Percentiles rank a stretch among this genome's conserved stretches.
Evolutionary conservation across 2,888 invertebrate genomes (phyloP).

Genomic region (Coenonympha glycerion): DNA sequence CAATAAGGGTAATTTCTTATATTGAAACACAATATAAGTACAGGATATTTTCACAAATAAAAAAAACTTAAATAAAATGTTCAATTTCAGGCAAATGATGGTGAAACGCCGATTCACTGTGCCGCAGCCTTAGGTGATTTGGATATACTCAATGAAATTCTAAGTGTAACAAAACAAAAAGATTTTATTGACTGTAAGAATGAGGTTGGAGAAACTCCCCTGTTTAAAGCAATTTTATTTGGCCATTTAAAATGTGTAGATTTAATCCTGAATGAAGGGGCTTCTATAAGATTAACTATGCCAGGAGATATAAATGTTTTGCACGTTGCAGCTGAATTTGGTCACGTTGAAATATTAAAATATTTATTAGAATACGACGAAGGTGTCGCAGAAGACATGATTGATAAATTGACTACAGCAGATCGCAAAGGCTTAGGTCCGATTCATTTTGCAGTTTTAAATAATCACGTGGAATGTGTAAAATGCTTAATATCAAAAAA

Average conservation of each 20-base stretch:
- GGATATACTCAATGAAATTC: conserved; percentile 68
- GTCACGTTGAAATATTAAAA: conserved; percentile 71
- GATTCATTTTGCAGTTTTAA: conserved; percentile 73
- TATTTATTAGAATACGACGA: conserved; percentile 65
- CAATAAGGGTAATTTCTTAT: conserved; percentile 50
- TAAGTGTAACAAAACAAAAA: conserved; percentile 64
- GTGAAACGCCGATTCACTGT: conserved; percentile 73
- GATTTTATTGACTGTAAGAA: conserved; percentile 67
- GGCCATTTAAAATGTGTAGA: conserved; percentile 61
- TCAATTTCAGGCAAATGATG: conserved; percentile 57
- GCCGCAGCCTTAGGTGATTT: conserved; percentile 69
- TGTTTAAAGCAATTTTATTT: conserved; percentile 62
- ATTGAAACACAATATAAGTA: too few relatives aligned
- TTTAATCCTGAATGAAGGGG: conserved; percentile 64
- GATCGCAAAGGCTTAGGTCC: conserved; percentile 65
- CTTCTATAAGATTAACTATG: conserved; percentile 56
- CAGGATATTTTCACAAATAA: too few relatives aligned
- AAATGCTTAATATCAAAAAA: conserved; percentile 58
- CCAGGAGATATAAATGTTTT: conserved; percentile 72
- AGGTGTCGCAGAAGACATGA: conserved; percentile 43
- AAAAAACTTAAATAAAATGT: neutral
- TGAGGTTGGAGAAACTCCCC: conserved; percentile 65
- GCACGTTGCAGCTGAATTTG: conserved; percentile 76
- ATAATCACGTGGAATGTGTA: conserved; percentile 67
- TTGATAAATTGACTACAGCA: conserved; percentile 52